These are phyloP conservation scores for Nylanderia fulva DNA, from an alignment of 1,140 invertebrate species.

Conservation along the genomic window DNA sequence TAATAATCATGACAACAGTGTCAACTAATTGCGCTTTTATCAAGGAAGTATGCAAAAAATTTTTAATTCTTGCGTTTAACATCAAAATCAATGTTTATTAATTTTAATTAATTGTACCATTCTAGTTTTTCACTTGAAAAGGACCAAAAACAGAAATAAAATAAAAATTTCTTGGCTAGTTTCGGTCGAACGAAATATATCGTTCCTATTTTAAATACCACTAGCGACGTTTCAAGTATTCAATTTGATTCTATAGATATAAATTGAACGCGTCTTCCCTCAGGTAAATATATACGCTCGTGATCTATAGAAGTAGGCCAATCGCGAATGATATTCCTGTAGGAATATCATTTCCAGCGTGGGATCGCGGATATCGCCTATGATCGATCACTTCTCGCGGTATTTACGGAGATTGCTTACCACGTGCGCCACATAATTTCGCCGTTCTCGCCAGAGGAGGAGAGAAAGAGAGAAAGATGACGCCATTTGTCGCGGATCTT, in stretches of 20 bases:
- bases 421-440: slow-evolving; percentile 43
- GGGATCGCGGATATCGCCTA: slow-evolving; percentile 28
- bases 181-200: too few species aligned
- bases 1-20: too few species aligned
- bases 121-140: too few species aligned
- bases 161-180: too few species aligned
- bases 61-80: too few species aligned
- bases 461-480: background rate
- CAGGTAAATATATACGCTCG: background rate
- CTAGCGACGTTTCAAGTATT: too few species aligned
- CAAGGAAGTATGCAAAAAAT: too few species aligned
- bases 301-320: slow-evolving; percentile 30
- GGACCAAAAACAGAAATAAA: too few species aligned
- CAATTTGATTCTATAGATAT: background rate
- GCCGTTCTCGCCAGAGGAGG: background rate
- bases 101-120: too few species aligned
- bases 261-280: background rate
- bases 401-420: slow-evolving; percentile 36
- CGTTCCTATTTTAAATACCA: too few species aligned
- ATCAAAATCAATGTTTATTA: too few species aligned
- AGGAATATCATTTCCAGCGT: slow-evolving; percentile 5
- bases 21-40: too few species aligned
- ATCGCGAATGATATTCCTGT: slow-evolving; percentile 14
- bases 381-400: slow-evolving; percentile 39
- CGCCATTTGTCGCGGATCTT: slow-evolving; percentile 61